Evolutionary conservation across 2,888 invertebrate species (phyloP).

Genomic region (Troilus luridus): DNA sequence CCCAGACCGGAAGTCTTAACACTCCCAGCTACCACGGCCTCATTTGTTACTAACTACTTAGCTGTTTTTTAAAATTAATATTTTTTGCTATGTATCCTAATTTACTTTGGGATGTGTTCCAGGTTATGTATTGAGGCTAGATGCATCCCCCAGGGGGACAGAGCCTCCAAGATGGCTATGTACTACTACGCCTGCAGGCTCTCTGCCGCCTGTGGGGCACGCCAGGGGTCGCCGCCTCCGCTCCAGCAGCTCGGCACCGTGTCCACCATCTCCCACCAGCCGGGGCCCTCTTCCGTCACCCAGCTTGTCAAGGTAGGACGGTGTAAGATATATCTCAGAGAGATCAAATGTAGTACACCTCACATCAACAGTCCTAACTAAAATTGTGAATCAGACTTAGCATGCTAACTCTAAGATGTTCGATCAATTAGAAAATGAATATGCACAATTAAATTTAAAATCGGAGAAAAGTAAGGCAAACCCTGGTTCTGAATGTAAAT

Average conservation of each 20-base stretch:
- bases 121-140: slow-evolving; percentile 27
- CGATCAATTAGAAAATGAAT: too few species aligned
- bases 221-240: slow-evolving; percentile 57
- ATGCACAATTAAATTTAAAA: too few species aligned
- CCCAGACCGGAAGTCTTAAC: too few species aligned
- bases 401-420: too few species aligned
- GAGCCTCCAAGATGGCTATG: slow-evolving; percentile 72
- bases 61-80: not conserved
- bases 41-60: too few species aligned
- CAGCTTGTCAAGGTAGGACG: slow-evolving; percentile 46
- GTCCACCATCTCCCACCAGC: slow-evolving; percentile 63
- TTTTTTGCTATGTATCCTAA: not conserved
- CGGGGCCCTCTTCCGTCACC: slow-evolving; percentile 56
- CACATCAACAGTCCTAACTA: too few species aligned
- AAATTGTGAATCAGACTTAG: too few species aligned
- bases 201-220: slow-evolving; percentile 73
- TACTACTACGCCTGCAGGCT: slow-evolving; percentile 79
- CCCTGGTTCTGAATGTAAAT: too few species aligned
- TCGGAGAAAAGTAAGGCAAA: too few species aligned
- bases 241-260: slow-evolving; percentile 59
- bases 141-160: not conserved
- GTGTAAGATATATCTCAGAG: too few species aligned
- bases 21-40: too few species aligned
- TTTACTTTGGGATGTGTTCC: not conserved
- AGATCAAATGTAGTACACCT: too few species aligned